These are phyloP conservation scores for Branchipolynoe longqiensis DNA, from an alignment of 2,888 invertebrate genomes.

Conservation along the genomic window DNA sequence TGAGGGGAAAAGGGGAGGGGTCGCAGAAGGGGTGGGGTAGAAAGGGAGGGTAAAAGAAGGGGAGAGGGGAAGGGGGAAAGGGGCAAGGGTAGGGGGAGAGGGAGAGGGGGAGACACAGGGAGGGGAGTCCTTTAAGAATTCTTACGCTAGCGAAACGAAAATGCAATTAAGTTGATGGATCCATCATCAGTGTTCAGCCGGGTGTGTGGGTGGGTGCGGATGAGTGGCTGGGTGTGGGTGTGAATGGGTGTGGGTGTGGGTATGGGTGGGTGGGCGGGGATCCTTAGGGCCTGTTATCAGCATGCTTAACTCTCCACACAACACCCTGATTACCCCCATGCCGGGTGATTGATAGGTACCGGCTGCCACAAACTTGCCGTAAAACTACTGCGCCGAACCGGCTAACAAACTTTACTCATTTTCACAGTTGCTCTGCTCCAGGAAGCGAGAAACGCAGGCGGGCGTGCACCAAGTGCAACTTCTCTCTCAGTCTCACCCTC, in stretches of 20 bases:
- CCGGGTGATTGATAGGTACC: too few species aligned
- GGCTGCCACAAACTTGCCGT: neutral
- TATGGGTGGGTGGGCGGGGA: neutral
- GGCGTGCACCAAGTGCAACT: too few species aligned
- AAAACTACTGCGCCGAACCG: too few species aligned
- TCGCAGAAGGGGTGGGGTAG: neutral
- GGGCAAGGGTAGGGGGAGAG: neutral
- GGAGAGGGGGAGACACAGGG: neutral
- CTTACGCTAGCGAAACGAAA: conserved; percentile 10
- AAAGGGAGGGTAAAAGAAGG: neutral
- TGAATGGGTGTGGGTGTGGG: neutral
- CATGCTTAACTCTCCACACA: neutral
- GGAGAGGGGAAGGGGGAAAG: neutral
- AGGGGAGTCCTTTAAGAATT: too few species aligned
- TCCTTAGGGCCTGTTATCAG: neutral
- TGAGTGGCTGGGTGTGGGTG: neutral
- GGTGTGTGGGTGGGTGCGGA: neutral
- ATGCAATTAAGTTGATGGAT: conserved; percentile 20
- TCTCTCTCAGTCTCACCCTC: too few species aligned
- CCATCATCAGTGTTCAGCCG: neutral
- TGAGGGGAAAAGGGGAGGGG: neutral
- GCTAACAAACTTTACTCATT: too few species aligned
- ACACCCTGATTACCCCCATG: neutral
- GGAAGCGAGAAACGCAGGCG: too few species aligned
- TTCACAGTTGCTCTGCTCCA: too few species aligned